Conservation (phyloP, 2,888 invertebrate species). For the Eilema sororculum region DNA sequence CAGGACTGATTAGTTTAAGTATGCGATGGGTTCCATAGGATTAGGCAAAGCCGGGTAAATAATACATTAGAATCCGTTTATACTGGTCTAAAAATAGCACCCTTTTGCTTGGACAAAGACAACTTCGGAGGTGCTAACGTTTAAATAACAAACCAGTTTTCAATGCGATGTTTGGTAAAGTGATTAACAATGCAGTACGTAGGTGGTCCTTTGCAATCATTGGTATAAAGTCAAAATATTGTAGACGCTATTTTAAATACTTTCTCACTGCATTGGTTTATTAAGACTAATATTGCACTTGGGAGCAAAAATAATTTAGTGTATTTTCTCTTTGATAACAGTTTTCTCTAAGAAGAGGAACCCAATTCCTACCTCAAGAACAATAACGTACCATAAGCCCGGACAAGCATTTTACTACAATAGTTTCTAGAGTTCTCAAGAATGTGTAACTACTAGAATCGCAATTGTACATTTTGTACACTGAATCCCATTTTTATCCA, state of each 20-base stretch:
- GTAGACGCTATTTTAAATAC: neutral
- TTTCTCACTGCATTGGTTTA: neutral
- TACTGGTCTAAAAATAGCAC: slow-evolving; percentile 54
- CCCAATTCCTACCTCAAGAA: too few species aligned
- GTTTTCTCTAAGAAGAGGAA: too few species aligned
- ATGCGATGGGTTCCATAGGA: slow-evolving; percentile 27
- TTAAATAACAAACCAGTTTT: slow-evolving; percentile 61
- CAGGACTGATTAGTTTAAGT: slow-evolving; percentile 22
- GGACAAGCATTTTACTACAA: too few species aligned
- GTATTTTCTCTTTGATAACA: too few species aligned
- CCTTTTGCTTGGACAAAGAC: slow-evolving; percentile 48
- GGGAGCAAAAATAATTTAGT: neutral
- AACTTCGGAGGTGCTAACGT: slow-evolving; percentile 60
- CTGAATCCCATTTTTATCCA: too few species aligned
- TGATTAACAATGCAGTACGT: slow-evolving; percentile 60
- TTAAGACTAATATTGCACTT: too few species aligned
- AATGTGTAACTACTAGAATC: too few species aligned
- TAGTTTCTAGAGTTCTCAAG: too few species aligned
- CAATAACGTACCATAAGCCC: too few species aligned
- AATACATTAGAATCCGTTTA: slow-evolving; percentile 41
- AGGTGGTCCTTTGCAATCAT: slow-evolving; percentile 47
- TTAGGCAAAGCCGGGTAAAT: slow-evolving; percentile 38
- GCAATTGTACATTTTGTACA: too few species aligned
- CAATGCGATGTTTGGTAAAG: slow-evolving; percentile 62
- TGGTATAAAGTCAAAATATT: neutral